Evolutionary conservation across 1,140 invertebrate genomes (phyloP).

Genomic region (Lerema accius): DNA sequence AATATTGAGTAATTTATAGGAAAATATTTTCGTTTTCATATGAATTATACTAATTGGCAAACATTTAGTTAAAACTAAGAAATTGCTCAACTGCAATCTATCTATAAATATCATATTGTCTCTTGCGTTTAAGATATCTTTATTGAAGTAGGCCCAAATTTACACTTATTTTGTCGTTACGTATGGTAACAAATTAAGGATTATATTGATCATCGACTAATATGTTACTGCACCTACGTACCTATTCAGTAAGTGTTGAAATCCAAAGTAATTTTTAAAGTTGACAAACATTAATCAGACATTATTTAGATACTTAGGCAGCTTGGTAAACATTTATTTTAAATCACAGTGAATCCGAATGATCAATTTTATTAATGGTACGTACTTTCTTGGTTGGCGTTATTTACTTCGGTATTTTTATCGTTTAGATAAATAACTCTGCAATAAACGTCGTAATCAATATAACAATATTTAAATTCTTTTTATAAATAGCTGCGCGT

Average conservation of each 20-base stretch:
- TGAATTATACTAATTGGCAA: too few relatives aligned
- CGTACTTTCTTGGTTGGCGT: background rate
- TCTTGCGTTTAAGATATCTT: background rate
- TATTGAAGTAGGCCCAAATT: background rate
- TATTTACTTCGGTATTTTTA: background rate
- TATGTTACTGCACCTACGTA: background rate
- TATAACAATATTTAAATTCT: background rate
- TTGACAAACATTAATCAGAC: background rate
- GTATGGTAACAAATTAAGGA: conserved; percentile 1
- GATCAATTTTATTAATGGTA: background rate
- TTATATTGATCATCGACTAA: background rate
- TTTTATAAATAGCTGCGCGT: background rate
- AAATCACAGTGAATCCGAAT: background rate
- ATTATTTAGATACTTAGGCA: background rate
- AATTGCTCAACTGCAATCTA: too few relatives aligned
- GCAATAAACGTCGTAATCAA: background rate
- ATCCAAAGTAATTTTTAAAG: background rate
- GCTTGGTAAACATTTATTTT: background rate
- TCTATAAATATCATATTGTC: too few relatives aligned
- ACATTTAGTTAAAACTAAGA: background rate
- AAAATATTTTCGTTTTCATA: background rate
- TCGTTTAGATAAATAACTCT: background rate
- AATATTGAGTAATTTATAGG: background rate
- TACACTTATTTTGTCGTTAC: background rate
- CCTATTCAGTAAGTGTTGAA: background rate